A percentile compares a stretch with the other conserved stretches of the same genome.
Conservation (phyloP, 2,113 vertebrate genomes). For the Malurus elegans region DNA sequence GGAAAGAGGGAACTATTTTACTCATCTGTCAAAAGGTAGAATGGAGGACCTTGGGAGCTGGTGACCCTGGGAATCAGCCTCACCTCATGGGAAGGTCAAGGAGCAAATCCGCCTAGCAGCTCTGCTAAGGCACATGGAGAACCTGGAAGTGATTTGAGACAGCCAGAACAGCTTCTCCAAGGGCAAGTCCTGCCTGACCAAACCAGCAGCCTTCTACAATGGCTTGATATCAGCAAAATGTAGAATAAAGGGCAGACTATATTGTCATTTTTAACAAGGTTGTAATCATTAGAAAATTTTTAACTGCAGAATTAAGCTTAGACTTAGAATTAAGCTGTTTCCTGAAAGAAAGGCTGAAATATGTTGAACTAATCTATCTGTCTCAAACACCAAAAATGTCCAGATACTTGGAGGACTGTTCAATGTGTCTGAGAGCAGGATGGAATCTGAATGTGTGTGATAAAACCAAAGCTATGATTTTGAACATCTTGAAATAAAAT, state of each 20-base stretch:
- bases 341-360: neutral
- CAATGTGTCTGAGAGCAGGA: neutral
- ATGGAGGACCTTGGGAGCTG: neutral
- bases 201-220: neutral
- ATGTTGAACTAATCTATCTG: neutral
- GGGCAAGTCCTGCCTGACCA: neutral
- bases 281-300: neutral
- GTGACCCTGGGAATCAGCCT: neutral
- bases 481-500: neutral
- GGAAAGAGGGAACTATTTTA: neutral
- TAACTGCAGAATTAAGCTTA: neutral
- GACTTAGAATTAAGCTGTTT: neutral
- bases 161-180: neutral
- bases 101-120: neutral
- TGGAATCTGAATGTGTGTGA: neutral
- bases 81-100: neutral
- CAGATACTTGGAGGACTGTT: neutral
- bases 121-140: neutral
- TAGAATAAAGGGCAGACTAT: slow-evolving; percentile 2
- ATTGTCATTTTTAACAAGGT: neutral
- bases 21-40: neutral
- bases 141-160: neutral
- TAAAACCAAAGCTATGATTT: neutral
- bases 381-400: neutral
- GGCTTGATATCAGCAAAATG: neutral